Percentiles rank a stretch among this genome's conserved stretches.
Conservation (phyloP, 2,888 invertebrate genomes). For the Ischnus inquisitorius region DNA sequence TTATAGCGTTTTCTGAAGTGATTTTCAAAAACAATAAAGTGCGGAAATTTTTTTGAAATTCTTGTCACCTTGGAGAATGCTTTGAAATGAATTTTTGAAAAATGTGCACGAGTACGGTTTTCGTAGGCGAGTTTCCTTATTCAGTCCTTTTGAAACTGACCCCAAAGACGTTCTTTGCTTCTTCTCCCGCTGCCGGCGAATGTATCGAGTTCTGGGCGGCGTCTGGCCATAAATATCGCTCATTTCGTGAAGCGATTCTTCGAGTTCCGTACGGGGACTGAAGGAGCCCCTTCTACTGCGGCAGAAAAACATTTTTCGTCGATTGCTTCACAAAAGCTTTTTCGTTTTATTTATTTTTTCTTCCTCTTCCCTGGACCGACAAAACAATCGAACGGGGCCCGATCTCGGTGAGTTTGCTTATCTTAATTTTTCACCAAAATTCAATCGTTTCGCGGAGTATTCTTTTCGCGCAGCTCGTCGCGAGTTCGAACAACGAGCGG, state of each 20-base stretch:
- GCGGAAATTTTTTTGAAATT: too few relatives aligned
- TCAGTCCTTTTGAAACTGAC: slow-evolving; percentile 80
- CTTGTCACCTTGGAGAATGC: too few relatives aligned
- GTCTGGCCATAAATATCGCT: slow-evolving; percentile 91
- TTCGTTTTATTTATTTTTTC: too few relatives aligned
- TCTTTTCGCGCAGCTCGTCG: neutral
- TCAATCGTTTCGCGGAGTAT: too few relatives aligned
- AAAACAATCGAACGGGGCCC: neutral
- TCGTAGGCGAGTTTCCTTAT: neutral
- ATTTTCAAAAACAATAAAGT: too few relatives aligned
- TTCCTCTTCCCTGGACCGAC: neutral
- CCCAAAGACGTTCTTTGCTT: slow-evolving; percentile 88
- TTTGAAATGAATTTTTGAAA: neutral
- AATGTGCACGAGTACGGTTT: neutral
- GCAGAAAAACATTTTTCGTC: slow-evolving; percentile 64
- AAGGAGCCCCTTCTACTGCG: slow-evolving; percentile 69
- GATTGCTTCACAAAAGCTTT: slow-evolving; percentile 26
- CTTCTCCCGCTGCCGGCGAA: slow-evolving; percentile 86
- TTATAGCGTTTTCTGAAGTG: too few relatives aligned
- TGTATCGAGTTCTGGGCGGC: slow-evolving; percentile 91
- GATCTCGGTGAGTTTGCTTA: slow-evolving; percentile 20
- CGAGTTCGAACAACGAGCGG: slow-evolving; percentile 4
- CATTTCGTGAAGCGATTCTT: slow-evolving; percentile 78
- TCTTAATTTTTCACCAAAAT: neutral
- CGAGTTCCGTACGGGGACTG: slow-evolving; percentile 75